A percentile compares a stretch with the other conserved stretches of the same genome.
These are phyloP conservation scores for Drosophila cardini DNA, from an alignment of 1,140 invertebrate species.

Conservation along the genomic window DNA sequence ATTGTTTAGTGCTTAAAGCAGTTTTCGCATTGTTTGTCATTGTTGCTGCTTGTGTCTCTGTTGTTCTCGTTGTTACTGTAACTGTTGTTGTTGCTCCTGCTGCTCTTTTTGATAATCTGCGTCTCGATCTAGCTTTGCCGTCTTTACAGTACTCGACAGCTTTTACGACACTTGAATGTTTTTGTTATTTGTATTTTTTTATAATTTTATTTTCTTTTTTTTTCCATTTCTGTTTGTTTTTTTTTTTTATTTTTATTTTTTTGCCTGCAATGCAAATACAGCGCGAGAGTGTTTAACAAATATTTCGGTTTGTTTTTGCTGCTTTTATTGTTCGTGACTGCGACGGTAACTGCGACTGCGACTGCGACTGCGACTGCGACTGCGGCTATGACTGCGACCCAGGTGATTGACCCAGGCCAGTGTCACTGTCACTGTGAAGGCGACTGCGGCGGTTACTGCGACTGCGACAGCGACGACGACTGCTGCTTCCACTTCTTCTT, in stretches of 20 bases:
- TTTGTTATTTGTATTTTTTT: conserved; percentile 26
- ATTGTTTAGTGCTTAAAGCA: conserved; percentile 48
- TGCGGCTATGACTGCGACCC: conserved; percentile 58
- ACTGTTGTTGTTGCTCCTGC: conserved; percentile 7
- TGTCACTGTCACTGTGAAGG: conserved; percentile 44
- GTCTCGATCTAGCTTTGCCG: conserved; percentile 63
- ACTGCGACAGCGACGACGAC: neutral
- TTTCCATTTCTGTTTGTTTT: conserved; percentile 17
- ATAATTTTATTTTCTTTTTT: conserved; percentile 8
- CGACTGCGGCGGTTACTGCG: neutral
- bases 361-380: conserved; percentile 54
- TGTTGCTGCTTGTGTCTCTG: neutral
- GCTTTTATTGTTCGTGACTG: conserved; percentile 49
- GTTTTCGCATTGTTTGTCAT: conserved; percentile 30
- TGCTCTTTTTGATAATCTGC: conserved; percentile 54
- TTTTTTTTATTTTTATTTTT: conserved; percentile 34
- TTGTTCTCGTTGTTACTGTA: conserved; percentile 30
- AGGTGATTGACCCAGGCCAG: conserved; percentile 72
- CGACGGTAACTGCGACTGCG: conserved; percentile 56
- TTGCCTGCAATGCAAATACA: conserved; percentile 68
- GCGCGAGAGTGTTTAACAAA: conserved; percentile 40
- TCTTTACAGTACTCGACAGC: conserved; percentile 43
- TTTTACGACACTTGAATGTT: conserved; percentile 49
- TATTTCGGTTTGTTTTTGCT: conserved; percentile 53
- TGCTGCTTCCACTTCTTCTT: neutral